A percentile compares a stretch with the other conserved stretches of the same genome.
These are phyloP conservation scores for Mus spretus DNA, from an alignment of 2,797 vertebrate genomes.

Conservation along the genomic window DNA sequence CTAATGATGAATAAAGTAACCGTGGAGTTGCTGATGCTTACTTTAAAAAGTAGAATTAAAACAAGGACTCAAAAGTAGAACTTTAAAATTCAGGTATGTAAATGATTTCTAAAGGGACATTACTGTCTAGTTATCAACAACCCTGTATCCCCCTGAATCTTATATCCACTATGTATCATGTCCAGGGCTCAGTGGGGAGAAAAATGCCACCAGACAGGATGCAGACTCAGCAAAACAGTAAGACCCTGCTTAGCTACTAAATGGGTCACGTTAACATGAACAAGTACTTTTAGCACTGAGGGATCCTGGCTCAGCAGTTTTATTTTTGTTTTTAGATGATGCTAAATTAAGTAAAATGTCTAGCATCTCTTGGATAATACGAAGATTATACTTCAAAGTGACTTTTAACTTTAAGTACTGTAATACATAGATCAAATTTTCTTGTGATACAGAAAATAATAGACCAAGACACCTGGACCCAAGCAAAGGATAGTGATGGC, in stretches of 20 bases:
- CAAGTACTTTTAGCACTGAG: conserved; percentile 22
- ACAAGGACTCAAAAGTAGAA: background rate
- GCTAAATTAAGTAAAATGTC: conserved; percentile 29
- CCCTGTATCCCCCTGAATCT: background rate
- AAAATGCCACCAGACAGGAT: conserved; percentile 14
- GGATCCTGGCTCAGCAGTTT: conserved; percentile 47
- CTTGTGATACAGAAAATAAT: background rate
- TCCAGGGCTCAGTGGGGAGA: background rate
- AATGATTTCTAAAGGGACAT: background rate
- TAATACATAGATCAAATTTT: conserved; percentile 10
- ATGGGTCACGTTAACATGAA: conserved; percentile 28
- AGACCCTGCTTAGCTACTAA: conserved; percentile 53
- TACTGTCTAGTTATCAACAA: background rate
- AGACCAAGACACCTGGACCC: background rate
- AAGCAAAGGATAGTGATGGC: background rate
- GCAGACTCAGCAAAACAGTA: conserved; percentile 1
- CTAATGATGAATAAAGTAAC: background rate
- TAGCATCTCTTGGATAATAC: conserved; percentile 32
- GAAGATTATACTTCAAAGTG: conserved; percentile 64
- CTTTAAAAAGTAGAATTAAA: conserved; percentile 9
- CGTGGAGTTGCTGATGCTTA: background rate
- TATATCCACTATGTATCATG: background rate
- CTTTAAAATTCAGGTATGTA: background rate
- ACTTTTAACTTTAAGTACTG: conserved; percentile 30
- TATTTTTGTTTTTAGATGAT: conserved; percentile 65